These are phyloP conservation scores for Aplocera efformata DNA, from an alignment of 2,888 invertebrate species.

Conservation along the genomic window DNA sequence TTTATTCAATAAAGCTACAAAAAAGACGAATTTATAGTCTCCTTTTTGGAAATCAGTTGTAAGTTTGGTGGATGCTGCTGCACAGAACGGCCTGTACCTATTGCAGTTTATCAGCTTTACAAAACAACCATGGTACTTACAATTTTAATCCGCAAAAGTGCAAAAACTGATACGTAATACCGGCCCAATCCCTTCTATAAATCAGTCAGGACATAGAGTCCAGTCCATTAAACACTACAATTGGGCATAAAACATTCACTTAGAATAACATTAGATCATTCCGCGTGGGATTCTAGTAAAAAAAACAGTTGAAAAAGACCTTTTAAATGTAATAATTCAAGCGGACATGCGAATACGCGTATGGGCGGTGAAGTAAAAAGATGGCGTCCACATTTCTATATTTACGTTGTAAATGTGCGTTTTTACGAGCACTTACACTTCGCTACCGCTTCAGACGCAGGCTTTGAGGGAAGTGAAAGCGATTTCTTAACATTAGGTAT, in stretches of 20 bases:
- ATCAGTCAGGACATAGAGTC: conserved; percentile 22
- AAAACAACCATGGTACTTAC: conserved; percentile 5
- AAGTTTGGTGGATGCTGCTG: too few relatives aligned
- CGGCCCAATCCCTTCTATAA: conserved; percentile 17
- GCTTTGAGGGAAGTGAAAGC: conserved; percentile 30
- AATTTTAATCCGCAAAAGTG: background rate
- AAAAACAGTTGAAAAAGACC: conserved; percentile 33
- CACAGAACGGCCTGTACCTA: background rate
- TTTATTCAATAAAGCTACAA: too few relatives aligned
- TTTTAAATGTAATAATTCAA: conserved; percentile 59
- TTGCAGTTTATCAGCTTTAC: conserved; percentile 1
- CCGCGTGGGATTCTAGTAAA: conserved; percentile 36
- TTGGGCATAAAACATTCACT: conserved; percentile 41
- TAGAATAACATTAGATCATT: conserved; percentile 32
- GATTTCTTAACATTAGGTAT: conserved; percentile 13
- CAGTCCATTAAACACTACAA: conserved; percentile 33
- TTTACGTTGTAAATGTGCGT: conserved; percentile 72
- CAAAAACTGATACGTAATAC: conserved; percentile 16
- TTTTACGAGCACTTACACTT: conserved; percentile 61
- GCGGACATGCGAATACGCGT: conserved; percentile 44
- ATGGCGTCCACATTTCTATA: conserved; percentile 61
- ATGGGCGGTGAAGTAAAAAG: conserved; percentile 49
- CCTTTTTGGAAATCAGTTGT: too few relatives aligned
- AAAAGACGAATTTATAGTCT: too few relatives aligned
- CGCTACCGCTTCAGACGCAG: conserved; percentile 42